Conservation (phyloP, 1,140 invertebrate genomes). For the Cotesia vestalis region DNA sequence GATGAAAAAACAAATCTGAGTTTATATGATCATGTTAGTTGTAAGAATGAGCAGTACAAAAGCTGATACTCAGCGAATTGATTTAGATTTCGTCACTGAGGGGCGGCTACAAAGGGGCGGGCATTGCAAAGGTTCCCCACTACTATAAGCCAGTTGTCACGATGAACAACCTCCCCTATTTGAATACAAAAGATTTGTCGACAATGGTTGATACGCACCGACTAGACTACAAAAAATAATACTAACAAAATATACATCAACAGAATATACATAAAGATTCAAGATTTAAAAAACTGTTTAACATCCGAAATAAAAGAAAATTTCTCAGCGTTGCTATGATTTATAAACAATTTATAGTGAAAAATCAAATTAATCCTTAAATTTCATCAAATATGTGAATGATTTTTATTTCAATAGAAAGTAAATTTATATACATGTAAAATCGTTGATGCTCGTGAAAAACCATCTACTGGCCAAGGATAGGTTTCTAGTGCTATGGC, state of each 20-base stretch:
- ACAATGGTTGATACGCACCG: neutral
- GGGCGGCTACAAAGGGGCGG: conserved; percentile 26
- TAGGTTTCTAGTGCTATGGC: too few relatives aligned
- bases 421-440: too few relatives aligned
- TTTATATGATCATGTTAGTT: conserved; percentile 4
- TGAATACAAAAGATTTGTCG: conserved; percentile 16
- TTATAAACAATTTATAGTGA: too few relatives aligned
- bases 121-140: conserved; percentile 4
- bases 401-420: too few relatives aligned
- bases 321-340: too few relatives aligned
- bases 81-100: conserved; percentile 14
- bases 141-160: conserved; percentile 5
- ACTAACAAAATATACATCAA: neutral
- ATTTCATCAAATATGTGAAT: too few relatives aligned
- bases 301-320: too few relatives aligned
- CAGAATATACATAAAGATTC: neutral
- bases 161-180: conserved; percentile 15
- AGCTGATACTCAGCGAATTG: conserved; percentile 15
- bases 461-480: too few relatives aligned
- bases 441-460: too few relatives aligned
- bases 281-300: too few relatives aligned
- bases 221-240: neutral
- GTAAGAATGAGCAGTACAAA: conserved; percentile 20
- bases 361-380: too few relatives aligned
- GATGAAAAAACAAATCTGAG: conserved; percentile 5